Evolutionary conservation across 1,140 invertebrate genomes (phyloP).

Genomic region (Arctopsyche grandis): DNA sequence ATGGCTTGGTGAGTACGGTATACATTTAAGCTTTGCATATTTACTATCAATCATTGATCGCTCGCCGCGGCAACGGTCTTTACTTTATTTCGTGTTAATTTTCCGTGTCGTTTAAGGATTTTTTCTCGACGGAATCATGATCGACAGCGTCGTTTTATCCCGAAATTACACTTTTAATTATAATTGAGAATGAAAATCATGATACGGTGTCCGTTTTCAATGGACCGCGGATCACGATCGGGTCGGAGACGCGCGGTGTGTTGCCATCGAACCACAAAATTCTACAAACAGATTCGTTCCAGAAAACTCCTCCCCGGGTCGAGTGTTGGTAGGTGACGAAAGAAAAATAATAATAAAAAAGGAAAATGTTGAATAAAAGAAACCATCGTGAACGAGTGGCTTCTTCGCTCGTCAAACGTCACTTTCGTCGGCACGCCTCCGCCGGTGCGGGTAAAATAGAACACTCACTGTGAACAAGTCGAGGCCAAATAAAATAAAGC

Average conservation of each 20-base stretch:
- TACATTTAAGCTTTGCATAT: too few relatives aligned
- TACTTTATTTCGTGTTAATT: too few relatives aligned
- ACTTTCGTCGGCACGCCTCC: conserved; percentile 37
- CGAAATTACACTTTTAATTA: conserved; percentile 47
- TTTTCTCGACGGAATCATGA: background rate
- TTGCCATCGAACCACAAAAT: conserved; percentile 46
- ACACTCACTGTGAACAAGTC: conserved; percentile 14
- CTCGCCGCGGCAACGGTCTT: too few relatives aligned
- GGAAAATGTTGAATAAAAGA: conserved; percentile 1
- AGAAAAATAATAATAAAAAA: background rate
- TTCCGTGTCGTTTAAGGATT: background rate
- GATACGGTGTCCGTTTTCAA: conserved; percentile 49
- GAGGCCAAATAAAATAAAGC: conserved; percentile 31
- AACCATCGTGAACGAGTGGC: conserved; percentile 13
- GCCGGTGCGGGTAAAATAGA: conserved; percentile 20
- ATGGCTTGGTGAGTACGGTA: too few relatives aligned
- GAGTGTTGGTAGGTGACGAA: background rate
- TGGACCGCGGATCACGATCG: conserved; percentile 45
- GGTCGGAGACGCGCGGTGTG: conserved; percentile 8
- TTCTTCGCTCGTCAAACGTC: conserved; percentile 39
- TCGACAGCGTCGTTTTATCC: background rate
- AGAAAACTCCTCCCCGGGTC: conserved; percentile 39
- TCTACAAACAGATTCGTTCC: conserved; percentile 52
- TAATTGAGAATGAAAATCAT: conserved; percentile 51
- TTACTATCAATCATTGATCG: too few relatives aligned